Evolutionary conservation across 2,113 vertebrate species (phyloP).

Genomic region (Mionectes macconnelli): DNA sequence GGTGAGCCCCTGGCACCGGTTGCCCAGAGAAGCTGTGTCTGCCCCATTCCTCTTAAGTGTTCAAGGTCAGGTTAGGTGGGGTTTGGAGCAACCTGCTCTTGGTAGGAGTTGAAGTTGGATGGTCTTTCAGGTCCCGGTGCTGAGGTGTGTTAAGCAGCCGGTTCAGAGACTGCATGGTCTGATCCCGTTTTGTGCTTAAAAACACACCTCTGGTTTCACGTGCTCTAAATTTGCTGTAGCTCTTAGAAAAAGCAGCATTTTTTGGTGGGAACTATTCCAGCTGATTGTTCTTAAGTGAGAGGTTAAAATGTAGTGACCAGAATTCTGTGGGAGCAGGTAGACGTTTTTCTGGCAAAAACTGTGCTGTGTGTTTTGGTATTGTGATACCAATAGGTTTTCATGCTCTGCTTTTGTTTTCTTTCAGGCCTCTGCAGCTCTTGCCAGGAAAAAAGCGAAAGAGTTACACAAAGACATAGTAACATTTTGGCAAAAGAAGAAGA

Average conservation of each 20-base stretch:
- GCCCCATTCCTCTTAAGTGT: neutral
- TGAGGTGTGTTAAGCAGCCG: neutral
- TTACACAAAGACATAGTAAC: slow-evolving; percentile 82
- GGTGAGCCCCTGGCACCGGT: neutral
- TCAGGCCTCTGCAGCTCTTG: slow-evolving; percentile 84
- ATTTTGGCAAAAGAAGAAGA: slow-evolving; percentile 91
- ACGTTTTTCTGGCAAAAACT: neutral
- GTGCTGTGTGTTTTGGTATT: rapidly evolving
- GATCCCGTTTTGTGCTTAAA: neutral
- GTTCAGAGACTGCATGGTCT: rapidly evolving
- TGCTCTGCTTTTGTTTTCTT: neutral
- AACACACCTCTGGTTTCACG: neutral
- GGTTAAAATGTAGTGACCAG: neutral
- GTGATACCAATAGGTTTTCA: neutral
- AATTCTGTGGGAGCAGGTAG: neutral
- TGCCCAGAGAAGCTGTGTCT: neutral
- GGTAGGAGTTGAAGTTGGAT: neutral
- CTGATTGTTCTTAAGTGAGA: neutral
- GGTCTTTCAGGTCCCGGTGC: neutral
- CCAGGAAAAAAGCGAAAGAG: slow-evolving; percentile 87
- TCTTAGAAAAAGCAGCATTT: neutral
- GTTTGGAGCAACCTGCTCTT: neutral
- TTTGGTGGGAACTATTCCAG: neutral
- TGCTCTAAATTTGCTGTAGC: neutral
- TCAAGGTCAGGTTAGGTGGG: neutral